Percentiles rank a stretch among this genome's conserved stretches.
Conservation (phyloP, 2,797 vertebrate genomes). For the Platyrinchus mystaceus region DNA sequence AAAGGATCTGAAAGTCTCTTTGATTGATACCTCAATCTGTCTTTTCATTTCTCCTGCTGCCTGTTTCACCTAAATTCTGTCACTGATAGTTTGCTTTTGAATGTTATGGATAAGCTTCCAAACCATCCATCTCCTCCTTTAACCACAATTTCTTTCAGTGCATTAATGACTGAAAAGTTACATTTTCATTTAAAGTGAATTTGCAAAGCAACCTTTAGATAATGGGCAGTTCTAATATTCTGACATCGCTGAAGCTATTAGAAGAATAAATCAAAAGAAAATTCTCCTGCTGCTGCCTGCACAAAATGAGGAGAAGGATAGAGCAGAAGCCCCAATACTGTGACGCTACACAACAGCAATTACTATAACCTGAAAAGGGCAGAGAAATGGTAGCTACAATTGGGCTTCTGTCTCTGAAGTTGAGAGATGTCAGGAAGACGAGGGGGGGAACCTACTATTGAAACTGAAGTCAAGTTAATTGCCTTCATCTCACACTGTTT, state of each 20-base stretch:
- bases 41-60: not conserved
- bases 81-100: conserved; percentile 41
- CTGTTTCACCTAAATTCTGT: not conserved
- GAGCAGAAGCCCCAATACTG: not conserved
- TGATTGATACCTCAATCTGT: conserved; percentile 33
- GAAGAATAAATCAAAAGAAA: conserved; percentile 29
- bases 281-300: not conserved
- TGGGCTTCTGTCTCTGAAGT: not conserved
- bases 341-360: not conserved
- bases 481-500: not conserved
- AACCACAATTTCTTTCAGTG: not conserved
- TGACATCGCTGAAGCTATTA: not conserved
- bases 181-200: conserved; percentile 44
- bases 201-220: conserved; percentile 41
- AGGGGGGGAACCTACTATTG: not conserved
- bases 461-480: not conserved
- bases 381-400: not conserved
- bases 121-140: conserved; percentile 19
- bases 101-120: conserved; percentile 2
- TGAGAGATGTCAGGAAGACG: not conserved
- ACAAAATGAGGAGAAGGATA: not conserved
- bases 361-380: not conserved
- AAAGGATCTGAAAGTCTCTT: not conserved
- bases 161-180: conserved; percentile 16
- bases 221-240: conserved; percentile 16